These are phyloP conservation scores for Danionella dracula DNA, from an alignment of 2,797 vertebrate genomes.

Conservation along the genomic window DNA sequence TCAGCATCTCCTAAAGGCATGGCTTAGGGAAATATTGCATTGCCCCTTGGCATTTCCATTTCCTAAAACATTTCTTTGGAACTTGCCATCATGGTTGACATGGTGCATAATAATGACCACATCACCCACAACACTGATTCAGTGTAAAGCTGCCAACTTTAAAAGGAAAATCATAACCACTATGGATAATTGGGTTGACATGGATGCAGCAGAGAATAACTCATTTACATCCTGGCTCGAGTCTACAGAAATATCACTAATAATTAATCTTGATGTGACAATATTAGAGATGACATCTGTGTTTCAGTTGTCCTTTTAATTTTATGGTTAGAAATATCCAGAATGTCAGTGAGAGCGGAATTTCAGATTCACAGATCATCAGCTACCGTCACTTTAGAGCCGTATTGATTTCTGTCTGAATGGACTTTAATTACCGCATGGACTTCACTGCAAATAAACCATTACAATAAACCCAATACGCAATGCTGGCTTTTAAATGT, in stretches of 20 bases:
- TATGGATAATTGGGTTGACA: neutral
- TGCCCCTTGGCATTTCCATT: neutral
- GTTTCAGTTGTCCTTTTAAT: slow-evolving; percentile 2
- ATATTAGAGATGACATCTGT: neutral
- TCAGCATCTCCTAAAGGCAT: neutral
- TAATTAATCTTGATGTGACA: slow-evolving; percentile 4
- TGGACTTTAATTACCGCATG: neutral
- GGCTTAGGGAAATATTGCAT: neutral
- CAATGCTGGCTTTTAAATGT: slow-evolving; percentile 36
- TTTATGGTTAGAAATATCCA: neutral
- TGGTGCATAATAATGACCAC: neutral
- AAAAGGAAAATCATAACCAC: no score
- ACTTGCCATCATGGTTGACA: neutral
- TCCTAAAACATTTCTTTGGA: neutral
- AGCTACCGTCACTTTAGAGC: neutral
- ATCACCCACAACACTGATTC: neutral
- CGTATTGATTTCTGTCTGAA: neutral
- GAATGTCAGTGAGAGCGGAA: neutral
- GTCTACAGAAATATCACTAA: neutral
- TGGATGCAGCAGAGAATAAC: neutral
- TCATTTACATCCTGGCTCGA: neutral
- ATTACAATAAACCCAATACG: neutral
- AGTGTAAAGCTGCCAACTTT: neutral
- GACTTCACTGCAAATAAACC: no score
- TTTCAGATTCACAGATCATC: neutral